Base-by-base conservation (phyloP, 1,140 invertebrate species). In the Helicoverpa zea region DNA sequence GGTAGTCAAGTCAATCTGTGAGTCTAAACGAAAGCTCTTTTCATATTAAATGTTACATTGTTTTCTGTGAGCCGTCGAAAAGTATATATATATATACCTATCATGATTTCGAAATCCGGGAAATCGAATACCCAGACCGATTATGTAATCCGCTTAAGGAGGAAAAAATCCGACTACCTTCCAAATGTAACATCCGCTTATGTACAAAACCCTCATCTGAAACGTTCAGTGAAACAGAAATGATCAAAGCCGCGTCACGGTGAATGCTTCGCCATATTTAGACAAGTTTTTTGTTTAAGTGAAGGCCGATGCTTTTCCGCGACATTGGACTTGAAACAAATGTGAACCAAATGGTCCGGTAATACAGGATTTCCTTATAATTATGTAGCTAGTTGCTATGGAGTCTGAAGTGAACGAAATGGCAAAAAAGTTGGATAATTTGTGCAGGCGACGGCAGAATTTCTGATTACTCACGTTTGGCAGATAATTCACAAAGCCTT, bases 251-350 rank as follows among this genome's bases (percentile, higher is more conserved):
- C 11, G 59, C 18, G 43, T 54, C 68, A 72, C 68, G 13, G 68
- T 30, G 68, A 72, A 72, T 72, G 68, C 68, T 54, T 29, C 13
- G 68, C 68, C 49, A 72, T 52, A 72, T 72, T 72, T 72, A 72
- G 68, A 72, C 68, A n/a, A 72, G 18, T 72, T 72, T 23, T 72
- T 72, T 52, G 49, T 54, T 72, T 72, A 30, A 14, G 18, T n/a
- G 23, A 72, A 54, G 68, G 49, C 16, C 49, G 68, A 2, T 5
- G 9, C 9, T 54, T 72, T 72, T 72, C 49, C 68, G 68, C 68
- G 18, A 54, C 68, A 72, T 54, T 72, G 43, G 18, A 72, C 23
- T 72, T 54, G 43, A 68, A 49, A 68, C 64, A 68, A 68, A 68
- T 52, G 68, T 72, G 35, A 64, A 64, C 30, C n/a, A 16, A 64